phyloP scores from a whole-genome alignment of 2,797 vertebrate species.

The Melanogrammus aeglefinus region DNA sequence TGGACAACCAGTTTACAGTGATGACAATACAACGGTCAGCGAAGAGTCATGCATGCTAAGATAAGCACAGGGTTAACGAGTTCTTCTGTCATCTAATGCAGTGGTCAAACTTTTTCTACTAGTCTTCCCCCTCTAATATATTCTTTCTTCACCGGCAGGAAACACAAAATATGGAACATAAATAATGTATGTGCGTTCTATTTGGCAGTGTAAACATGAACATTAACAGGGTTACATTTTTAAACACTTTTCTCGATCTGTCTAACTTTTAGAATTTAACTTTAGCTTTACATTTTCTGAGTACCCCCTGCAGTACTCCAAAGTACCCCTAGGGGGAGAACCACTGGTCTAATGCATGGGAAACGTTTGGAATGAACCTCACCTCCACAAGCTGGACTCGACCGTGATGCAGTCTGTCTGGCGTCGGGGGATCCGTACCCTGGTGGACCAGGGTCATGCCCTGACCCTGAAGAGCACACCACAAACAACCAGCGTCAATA shows the following conservation, averaged over 20 bases:
- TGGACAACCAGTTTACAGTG: neutral
- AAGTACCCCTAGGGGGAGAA: neutral
- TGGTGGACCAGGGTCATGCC: constrained; percentile 78
- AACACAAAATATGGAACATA: too few species aligned
- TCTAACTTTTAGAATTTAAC: too few species aligned
- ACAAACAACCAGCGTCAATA: constrained; percentile 7
- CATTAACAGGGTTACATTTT: too few species aligned
- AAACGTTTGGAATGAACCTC: constrained; percentile 35
- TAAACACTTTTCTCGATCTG: too few species aligned
- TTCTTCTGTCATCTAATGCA: neutral
- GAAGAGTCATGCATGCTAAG: neutral
- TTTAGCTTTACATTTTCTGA: too few species aligned
- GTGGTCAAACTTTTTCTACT: too few species aligned
- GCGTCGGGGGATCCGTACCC: constrained; percentile 74
- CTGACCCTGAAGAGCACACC: constrained; percentile 66
- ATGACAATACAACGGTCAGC: neutral
- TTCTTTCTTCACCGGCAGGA: too few species aligned
- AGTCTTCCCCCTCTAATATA: too few species aligned
- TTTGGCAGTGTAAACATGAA: too few species aligned
- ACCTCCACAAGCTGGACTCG: constrained; percentile 87
- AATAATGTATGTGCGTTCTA: too few species aligned
- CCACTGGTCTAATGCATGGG: neutral
- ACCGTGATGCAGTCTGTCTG: constrained; percentile 82
- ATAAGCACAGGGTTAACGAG: neutral
- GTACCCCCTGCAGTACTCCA: too few species aligned